Conservation (phyloP, 1,140 invertebrate species). For the Drosophila sulfurigaster region DNA sequence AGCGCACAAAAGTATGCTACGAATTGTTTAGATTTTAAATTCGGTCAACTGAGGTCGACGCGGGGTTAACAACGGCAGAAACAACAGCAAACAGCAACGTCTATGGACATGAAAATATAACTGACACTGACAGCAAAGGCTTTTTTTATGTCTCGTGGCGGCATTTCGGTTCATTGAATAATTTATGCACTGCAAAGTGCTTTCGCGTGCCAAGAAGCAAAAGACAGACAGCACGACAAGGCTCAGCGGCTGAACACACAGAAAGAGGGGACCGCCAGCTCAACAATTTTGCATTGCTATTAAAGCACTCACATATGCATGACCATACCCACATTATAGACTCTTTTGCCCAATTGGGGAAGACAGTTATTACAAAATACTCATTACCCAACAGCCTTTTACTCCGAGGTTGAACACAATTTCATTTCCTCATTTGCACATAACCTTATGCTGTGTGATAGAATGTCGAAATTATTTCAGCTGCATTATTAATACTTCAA, state of each 20-base stretch:
- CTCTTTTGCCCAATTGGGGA: neutral
- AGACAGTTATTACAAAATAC: slow-evolving; percentile 11
- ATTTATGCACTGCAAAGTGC: slow-evolving; percentile 77
- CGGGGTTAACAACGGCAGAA: slow-evolving; percentile 17
- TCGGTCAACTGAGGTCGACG: slow-evolving; percentile 56
- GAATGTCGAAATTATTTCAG: neutral
- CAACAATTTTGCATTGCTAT: slow-evolving; percentile 29
- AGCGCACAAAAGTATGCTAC: slow-evolving; percentile 52
- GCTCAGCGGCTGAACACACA: neutral
- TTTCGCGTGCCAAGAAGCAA: slow-evolving; percentile 35
- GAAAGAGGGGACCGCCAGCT: neutral
- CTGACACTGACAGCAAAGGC: slow-evolving; percentile 70
- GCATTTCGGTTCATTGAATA: slow-evolving; percentile 75
- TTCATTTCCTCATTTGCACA: neutral
- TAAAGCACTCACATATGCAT: slow-evolving; percentile 31
- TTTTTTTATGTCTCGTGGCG: slow-evolving; percentile 64
- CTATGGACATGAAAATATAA: slow-evolving; percentile 68
- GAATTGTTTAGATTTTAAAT: slow-evolving; percentile 52
- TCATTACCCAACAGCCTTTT: neutral
- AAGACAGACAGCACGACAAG: slow-evolving; percentile 23
- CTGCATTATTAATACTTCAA: neutral
- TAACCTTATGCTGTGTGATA: neutral
- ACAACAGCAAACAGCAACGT: slow-evolving; percentile 19
- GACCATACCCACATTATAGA: slow-evolving; percentile 27
- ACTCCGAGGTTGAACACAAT: neutral